phyloP scores from a whole-genome alignment of 2,113 vertebrate species.

The Symphodus melops region DNA sequence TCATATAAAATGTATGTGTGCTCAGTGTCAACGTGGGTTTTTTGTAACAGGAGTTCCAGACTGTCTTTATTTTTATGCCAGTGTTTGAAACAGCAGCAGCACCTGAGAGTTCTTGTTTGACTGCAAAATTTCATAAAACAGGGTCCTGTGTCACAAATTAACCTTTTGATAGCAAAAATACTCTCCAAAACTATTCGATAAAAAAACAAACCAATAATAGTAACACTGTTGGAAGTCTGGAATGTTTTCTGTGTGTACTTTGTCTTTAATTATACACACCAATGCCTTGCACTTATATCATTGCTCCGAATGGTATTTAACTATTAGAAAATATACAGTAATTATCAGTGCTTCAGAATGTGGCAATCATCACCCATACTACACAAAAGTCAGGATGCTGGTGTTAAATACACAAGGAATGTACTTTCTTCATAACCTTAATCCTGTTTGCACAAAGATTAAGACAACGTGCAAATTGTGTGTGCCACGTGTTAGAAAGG shows the following conservation, averaged over 20 bases:
- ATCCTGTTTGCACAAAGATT: constrained; percentile 38
- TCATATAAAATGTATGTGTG: background rate
- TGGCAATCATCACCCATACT: too few relatives aligned
- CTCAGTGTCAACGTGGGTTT: background rate
- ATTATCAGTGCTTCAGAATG: background rate
- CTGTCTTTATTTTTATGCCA: background rate
- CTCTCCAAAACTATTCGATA: background rate
- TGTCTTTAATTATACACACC: background rate
- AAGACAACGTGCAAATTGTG: constrained; percentile 9
- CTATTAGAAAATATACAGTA: background rate
- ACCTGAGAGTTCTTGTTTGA: background rate
- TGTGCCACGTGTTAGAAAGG: background rate
- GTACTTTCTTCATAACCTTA: background rate
- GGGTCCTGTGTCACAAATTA: background rate
- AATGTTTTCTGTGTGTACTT: background rate
- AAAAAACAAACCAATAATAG: background rate
- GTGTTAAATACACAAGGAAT: background rate
- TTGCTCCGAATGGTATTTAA: background rate
- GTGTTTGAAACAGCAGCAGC: background rate
- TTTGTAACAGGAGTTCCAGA: background rate
- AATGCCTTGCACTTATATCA: background rate
- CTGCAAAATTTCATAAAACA: background rate
- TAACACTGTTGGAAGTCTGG: background rate
- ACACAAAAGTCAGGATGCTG: constrained; percentile 3
- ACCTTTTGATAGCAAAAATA: background rate